These are phyloP conservation scores for Glomeris marginata DNA, from an alignment of 2,888 invertebrate genomes.

Conservation along the genomic window DNA sequence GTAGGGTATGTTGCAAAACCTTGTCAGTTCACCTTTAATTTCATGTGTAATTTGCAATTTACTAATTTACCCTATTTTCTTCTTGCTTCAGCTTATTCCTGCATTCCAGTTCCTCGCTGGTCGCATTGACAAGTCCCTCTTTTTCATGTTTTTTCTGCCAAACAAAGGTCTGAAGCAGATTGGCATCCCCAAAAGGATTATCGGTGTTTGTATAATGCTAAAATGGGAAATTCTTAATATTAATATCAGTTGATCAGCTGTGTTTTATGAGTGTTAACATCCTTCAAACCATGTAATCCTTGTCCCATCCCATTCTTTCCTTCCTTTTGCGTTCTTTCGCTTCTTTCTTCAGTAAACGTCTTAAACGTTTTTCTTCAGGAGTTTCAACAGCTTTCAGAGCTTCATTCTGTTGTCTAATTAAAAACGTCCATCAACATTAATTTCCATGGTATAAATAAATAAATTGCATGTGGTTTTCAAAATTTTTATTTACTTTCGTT, in stretches of 20 bases:
- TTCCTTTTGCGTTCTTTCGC: constrained; percentile 69
- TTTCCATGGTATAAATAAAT: neutral
- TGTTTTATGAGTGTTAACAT: neutral
- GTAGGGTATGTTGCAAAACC: no score
- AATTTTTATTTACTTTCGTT: constrained; percentile 21
- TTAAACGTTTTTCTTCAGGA: constrained; percentile 75
- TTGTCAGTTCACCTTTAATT: no score
- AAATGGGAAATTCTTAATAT: constrained; percentile 2
- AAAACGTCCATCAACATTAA: no score
- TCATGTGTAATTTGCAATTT: neutral
- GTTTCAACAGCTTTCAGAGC: constrained; percentile 71
- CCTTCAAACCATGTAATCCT: constrained; percentile 55
- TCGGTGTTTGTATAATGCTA: constrained; percentile 90
- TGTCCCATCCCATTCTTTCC: constrained; percentile 94
- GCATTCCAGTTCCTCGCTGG: constrained; percentile 62
- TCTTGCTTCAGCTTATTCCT: constrained; percentile 72
- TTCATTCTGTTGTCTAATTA: constrained; percentile 27
- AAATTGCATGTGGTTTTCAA: constrained; percentile 21
- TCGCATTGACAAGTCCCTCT: constrained; percentile 67
- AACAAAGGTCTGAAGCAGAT: constrained; percentile 83
- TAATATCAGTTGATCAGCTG: neutral
- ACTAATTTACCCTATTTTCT: constrained; percentile 51
- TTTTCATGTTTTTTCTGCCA: constrained; percentile 94
- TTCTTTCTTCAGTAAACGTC: constrained; percentile 78
- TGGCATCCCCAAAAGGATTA: constrained; percentile 97